Percentiles rank a stretch among this genome's conserved stretches.
Conservation (phyloP, 2,888 invertebrate species). For the Conus canariensis region DNA sequence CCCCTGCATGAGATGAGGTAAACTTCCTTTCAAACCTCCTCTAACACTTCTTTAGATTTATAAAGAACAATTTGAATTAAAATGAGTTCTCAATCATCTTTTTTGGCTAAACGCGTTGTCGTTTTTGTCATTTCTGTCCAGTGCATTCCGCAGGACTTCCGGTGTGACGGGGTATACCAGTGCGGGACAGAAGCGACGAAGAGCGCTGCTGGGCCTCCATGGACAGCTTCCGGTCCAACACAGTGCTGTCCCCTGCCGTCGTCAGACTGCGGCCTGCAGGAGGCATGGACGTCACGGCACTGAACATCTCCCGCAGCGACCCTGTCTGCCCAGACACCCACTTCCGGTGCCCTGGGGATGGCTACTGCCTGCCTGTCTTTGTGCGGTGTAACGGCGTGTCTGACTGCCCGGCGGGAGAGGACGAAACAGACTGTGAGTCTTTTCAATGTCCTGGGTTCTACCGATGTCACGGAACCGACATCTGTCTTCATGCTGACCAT, state of each 20-base stretch:
- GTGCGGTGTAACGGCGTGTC: slow-evolving; percentile 31
- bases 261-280: neutral
- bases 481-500: slow-evolving; percentile 39
- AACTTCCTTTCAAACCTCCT: no score
- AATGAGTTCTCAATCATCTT: no score
- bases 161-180: neutral
- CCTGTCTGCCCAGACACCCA: slow-evolving; percentile 43
- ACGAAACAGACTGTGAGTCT: slow-evolving; percentile 31
- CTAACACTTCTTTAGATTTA: no score
- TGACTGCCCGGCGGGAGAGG: slow-evolving; percentile 40
- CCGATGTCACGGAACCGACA: slow-evolving; percentile 32
- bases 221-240: neutral
- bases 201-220: neutral
- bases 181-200: slow-evolving; percentile 34
- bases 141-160: no score
- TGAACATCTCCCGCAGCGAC: neutral
- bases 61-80: no score
- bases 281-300: neutral
- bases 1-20: no score
- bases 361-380: slow-evolving; percentile 47
- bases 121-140: no score
- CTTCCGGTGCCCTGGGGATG: slow-evolving; percentile 30
- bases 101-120: no score
- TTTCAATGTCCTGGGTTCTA: slow-evolving; percentile 40
- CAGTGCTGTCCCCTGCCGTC: neutral